Conservation (phyloP, 2,797 vertebrate species). For the Hoplostethus mediterraneus region DNA sequence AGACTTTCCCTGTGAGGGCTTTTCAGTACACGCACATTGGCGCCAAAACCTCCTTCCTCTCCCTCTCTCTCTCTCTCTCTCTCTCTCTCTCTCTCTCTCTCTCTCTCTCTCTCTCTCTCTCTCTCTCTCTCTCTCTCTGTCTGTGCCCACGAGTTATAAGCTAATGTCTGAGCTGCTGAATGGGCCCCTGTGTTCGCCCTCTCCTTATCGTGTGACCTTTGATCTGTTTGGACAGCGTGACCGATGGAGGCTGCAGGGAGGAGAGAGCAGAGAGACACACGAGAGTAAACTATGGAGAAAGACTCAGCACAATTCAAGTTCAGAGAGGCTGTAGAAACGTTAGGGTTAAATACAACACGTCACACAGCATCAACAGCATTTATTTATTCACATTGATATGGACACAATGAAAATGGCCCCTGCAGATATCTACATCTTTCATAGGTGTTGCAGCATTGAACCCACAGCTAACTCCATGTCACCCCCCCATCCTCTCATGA, state of each 20-base stretch:
- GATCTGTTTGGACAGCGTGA: slow-evolving; percentile 85
- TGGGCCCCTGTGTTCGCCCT: slow-evolving; percentile 76
- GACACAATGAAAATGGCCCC: neutral
- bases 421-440: neutral
- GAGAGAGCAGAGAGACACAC: slow-evolving; percentile 14
- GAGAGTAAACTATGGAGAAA: slow-evolving; percentile 22
- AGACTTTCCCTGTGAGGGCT: slow-evolving; percentile 43
- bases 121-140: slow-evolving; percentile 1
- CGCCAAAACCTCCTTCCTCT: slow-evolving; percentile 40
- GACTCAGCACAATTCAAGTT: slow-evolving; percentile 12
- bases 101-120: slow-evolving; percentile 8
- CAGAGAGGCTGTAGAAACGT: neutral
- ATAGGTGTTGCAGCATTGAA: too few relatives aligned
- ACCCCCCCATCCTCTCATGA: neutral
- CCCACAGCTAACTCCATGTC: too few relatives aligned
- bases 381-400: neutral
- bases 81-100: slow-evolving; percentile 17
- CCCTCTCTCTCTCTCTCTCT: slow-evolving; percentile 27
- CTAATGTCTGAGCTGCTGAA: slow-evolving; percentile 67
- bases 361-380: slow-evolving; percentile 3
- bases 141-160: slow-evolving; percentile 67
- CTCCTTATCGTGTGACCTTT: slow-evolving; percentile 84
- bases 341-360: neutral
- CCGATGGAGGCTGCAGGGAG: slow-evolving; percentile 57
- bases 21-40: slow-evolving; percentile 57